Percentiles rank a stretch among this genome's conserved stretches.
Evolutionary conservation across 1,140 invertebrate species (phyloP).

Genomic region (Maniola jurtina): DNA sequence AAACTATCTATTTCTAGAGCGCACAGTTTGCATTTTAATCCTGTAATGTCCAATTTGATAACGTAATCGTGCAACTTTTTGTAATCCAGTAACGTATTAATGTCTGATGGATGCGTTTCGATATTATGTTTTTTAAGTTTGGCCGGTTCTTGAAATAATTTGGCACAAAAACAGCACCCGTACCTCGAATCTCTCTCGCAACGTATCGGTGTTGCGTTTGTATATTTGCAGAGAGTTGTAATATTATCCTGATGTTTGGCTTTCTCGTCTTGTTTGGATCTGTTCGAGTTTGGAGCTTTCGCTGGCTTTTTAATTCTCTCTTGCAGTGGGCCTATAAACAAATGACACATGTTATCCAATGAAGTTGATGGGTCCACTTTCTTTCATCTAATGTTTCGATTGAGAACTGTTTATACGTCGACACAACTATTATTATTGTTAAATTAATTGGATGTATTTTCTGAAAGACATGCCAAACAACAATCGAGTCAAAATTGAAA

Average conservation of each 20-base stretch:
- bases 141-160: conserved; percentile 34
- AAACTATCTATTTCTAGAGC: conserved; percentile 17
- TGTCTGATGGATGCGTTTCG: conserved; percentile 27
- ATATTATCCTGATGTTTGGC: conserved; percentile 47
- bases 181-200: conserved; percentile 36
- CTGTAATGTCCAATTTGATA: conserved; percentile 41
- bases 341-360: conserved; percentile 1
- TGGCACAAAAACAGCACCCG: conserved; percentile 42
- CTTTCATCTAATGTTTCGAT: not conserved
- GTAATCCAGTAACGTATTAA: conserved; percentile 17
- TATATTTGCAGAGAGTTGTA: conserved; percentile 35
- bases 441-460: too few relatives aligned
- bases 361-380: not conserved
- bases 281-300: not conserved
- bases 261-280: conserved; percentile 28
- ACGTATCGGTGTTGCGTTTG: conserved; percentile 47
- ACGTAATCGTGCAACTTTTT: conserved; percentile 24
- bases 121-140: conserved; percentile 43
- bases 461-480: too few relatives aligned
- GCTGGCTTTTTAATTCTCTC: conserved; percentile 2
- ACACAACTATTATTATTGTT: too few relatives aligned
- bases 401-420: too few relatives aligned
- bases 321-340: conserved; percentile 14
- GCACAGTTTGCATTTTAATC: conserved; percentile 40
- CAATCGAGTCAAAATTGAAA: too few relatives aligned